These are phyloP conservation scores for Drosophila hawaiiensis DNA, from an alignment of 2,888 invertebrate genomes.

Conservation along the genomic window DNA sequence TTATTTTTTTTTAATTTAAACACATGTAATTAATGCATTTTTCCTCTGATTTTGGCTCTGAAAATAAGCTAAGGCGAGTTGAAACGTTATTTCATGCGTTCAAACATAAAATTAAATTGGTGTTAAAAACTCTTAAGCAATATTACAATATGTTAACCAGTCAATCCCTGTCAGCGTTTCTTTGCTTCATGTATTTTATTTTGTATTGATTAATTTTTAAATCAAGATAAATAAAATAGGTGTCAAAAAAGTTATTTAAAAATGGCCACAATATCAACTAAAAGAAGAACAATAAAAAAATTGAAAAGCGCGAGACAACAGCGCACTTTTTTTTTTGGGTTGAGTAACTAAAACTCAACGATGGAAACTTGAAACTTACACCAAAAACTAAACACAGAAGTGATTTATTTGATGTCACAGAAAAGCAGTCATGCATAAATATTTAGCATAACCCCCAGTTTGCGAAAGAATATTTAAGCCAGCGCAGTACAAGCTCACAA, in stretches of 20 bases:
- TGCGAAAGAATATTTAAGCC: conserved; percentile 69
- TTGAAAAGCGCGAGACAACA: background rate
- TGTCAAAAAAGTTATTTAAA: background rate
- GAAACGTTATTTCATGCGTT: background rate
- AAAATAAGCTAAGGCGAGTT: background rate
- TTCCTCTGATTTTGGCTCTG: background rate
- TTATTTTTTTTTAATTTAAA: background rate
- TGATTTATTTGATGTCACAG: conserved; percentile 82
- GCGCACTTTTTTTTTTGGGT: background rate
- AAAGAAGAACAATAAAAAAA: conserved; percentile 11
- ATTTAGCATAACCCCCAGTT: conserved; percentile 77
- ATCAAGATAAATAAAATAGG: background rate
- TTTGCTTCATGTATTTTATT: background rate
- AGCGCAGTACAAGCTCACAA: conserved; percentile 39
- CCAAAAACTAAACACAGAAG: conserved; percentile 68
- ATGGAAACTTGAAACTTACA: conserved; percentile 22
- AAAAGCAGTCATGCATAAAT: conserved; percentile 81
- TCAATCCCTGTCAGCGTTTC: background rate
- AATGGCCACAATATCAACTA: background rate
- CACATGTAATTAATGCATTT: background rate
- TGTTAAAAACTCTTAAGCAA: background rate
- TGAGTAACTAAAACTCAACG: conserved; percentile 10
- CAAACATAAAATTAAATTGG: background rate
- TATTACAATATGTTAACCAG: background rate
- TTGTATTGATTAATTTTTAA: background rate